phyloP scores from a whole-genome alignment of 2,888 invertebrate species.

The Amphipyra berbera region DNA sequence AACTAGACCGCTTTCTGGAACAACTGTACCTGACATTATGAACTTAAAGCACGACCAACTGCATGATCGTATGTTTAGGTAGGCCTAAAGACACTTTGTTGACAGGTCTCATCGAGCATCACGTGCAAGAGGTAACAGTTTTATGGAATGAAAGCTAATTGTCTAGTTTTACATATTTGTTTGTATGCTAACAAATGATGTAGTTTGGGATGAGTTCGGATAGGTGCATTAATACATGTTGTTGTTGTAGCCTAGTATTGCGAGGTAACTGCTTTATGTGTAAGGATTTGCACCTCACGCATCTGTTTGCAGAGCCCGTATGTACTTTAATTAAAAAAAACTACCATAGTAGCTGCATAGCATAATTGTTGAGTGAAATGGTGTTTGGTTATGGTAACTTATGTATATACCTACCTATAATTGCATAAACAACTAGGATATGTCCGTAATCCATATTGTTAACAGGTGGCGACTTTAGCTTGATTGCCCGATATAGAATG shows the following conservation, averaged over 20 bases:
- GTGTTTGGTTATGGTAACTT: background rate
- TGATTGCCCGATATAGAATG: no score
- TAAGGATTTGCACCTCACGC: constrained; percentile 10
- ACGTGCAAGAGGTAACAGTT: constrained; percentile 14
- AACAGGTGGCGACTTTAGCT: constrained; percentile 20
- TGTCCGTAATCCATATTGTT: constrained; percentile 36
- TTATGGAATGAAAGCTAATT: background rate
- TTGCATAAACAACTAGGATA: constrained; percentile 20
- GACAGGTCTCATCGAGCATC: constrained; percentile 1
- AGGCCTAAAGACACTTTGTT: constrained; percentile 1
- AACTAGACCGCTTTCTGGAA: no score
- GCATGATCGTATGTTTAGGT: background rate
- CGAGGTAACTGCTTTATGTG: constrained; percentile 21
- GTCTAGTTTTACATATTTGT: background rate
- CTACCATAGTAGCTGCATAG: background rate
- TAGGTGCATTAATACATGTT: constrained; percentile 21
- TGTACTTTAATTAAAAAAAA: background rate
- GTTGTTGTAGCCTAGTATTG: constrained; percentile 22
- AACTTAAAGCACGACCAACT: background rate
- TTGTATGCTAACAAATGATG: constrained; percentile 6
- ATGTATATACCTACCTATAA: no score
- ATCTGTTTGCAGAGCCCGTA: constrained; percentile 13
- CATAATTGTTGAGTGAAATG: background rate
- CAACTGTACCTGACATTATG: no score
- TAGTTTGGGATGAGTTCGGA: constrained; percentile 26